A percentile compares a stretch with the other conserved stretches of the same genome.
Conservation (phyloP, 2,113 vertebrate species). For the Aegypius monachus region DNA sequence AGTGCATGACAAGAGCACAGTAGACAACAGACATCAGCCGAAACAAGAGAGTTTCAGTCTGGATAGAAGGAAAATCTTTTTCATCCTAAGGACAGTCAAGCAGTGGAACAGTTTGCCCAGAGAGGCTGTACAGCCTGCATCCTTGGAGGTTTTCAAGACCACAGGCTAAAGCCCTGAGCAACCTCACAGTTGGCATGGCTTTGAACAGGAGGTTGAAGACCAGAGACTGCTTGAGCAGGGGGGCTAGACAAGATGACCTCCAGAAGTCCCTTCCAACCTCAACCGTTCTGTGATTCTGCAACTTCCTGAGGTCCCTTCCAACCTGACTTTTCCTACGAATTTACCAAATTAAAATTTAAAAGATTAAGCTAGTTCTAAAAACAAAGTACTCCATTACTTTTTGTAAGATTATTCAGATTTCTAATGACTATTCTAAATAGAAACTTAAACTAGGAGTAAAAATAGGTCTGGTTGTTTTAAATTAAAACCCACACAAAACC, state of each 20-base stretch:
- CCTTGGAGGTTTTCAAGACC: neutral
- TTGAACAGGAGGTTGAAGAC: neutral
- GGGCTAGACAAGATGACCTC: neutral
- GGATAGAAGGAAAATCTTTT: neutral
- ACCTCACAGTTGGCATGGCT: neutral
- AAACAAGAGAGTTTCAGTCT: neutral
- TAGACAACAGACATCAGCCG: neutral
- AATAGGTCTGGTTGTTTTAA: neutral
- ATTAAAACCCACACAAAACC: neutral
- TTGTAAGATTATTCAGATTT: neutral
- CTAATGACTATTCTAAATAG: neutral
- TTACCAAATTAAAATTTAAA: neutral
- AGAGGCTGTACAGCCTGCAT: neutral
- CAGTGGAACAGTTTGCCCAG: neutral
- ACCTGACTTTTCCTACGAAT: neutral
- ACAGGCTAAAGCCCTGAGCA: neutral
- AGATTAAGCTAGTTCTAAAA: neutral
- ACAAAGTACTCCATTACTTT: neutral
- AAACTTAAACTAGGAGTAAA: neutral
- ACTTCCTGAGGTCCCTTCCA: neutral
- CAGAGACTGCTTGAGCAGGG: neutral
- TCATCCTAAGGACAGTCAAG: neutral
- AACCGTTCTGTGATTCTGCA: neutral
- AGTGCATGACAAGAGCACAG: neutral
- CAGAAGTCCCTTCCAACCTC: neutral